Conservation (phyloP, 2,113 vertebrate species). For the Rhadina sibilatrix region DNA sequence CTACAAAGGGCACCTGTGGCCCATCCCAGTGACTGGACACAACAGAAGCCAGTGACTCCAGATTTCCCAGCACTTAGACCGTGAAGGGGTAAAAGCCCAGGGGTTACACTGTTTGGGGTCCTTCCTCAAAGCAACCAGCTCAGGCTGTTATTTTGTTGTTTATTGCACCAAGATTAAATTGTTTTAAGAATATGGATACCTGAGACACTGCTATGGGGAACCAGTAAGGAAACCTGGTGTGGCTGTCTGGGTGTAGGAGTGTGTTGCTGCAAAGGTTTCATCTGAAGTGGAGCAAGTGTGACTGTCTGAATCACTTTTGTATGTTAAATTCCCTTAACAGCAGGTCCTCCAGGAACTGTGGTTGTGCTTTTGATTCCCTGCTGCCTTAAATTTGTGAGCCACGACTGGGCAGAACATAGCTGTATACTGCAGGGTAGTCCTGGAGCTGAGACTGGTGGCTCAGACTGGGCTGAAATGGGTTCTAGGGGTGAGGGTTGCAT, state of each 20-base stretch:
- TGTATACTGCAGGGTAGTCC: background rate
- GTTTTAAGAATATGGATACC: background rate
- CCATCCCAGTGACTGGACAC: too few species aligned
- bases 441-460: background rate
- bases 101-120: rapidly evolving
- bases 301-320: background rate
- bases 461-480: background rate
- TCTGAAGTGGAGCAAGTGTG: background rate
- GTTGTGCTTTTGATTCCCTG: background rate
- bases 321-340: background rate
- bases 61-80: rapidly evolving
- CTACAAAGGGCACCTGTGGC: background rate
- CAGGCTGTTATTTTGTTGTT: background rate
- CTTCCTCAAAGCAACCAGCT: background rate
- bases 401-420: background rate
- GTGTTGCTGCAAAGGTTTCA: rapidly evolving
- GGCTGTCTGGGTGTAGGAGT: background rate
- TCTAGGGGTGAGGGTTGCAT: rapidly evolving
- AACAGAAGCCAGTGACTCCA: background rate
- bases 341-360: background rate
- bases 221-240: background rate
- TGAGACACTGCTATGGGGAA: too few species aligned
- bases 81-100: rapidly evolving
- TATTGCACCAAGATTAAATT: background rate
- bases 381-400: background rate